These are phyloP conservation scores for Ambastaia sidthimunki DNA, from an alignment of 2,797 vertebrate genomes.

Conservation along the genomic window DNA sequence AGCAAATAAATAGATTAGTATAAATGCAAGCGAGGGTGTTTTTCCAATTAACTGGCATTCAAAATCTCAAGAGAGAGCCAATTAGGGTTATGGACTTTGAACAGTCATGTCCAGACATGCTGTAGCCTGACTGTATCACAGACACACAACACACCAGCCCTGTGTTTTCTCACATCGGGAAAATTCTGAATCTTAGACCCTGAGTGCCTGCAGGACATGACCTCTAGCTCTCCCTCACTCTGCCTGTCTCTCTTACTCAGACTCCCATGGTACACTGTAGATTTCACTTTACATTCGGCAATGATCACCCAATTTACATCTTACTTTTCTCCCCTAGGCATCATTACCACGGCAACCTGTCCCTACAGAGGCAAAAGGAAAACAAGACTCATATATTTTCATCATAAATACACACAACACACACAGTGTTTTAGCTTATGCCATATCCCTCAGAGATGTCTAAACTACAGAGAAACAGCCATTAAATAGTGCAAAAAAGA, in stretches of 20 bases:
- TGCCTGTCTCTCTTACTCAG: slow-evolving; percentile 42
- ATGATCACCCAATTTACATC: slow-evolving; percentile 56
- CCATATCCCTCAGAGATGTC: slow-evolving; percentile 26
- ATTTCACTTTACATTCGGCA: slow-evolving; percentile 53
- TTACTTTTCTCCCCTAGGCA: slow-evolving; percentile 48
- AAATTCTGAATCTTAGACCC: slow-evolving; percentile 46
- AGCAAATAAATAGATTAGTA: slow-evolving; percentile 11
- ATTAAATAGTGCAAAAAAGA: slow-evolving; percentile 21
- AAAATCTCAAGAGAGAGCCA: slow-evolving; percentile 55
- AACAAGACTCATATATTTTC: slow-evolving; percentile 44
- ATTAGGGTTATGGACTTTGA: slow-evolving; percentile 48
- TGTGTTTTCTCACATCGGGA: slow-evolving; percentile 40
- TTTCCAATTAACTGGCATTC: slow-evolving; percentile 51
- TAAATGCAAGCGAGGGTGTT: slow-evolving; percentile 43
- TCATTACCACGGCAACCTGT: slow-evolving; percentile 54
- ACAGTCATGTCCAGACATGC: slow-evolving; percentile 62
- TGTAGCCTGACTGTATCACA: slow-evolving; percentile 29
- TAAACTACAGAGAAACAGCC: slow-evolving; percentile 30
- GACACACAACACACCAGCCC: slow-evolving; percentile 8
- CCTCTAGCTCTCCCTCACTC: slow-evolving; percentile 34
- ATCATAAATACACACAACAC: slow-evolving; percentile 36
- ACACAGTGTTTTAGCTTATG: slow-evolving; percentile 15
- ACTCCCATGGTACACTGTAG: slow-evolving; percentile 31
- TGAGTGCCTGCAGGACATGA: slow-evolving; percentile 47
- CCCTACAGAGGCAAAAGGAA: slow-evolving; percentile 48